phyloP scores from a whole-genome alignment of 2,888 invertebrate genomes.

The Nowickia ferox region DNA sequence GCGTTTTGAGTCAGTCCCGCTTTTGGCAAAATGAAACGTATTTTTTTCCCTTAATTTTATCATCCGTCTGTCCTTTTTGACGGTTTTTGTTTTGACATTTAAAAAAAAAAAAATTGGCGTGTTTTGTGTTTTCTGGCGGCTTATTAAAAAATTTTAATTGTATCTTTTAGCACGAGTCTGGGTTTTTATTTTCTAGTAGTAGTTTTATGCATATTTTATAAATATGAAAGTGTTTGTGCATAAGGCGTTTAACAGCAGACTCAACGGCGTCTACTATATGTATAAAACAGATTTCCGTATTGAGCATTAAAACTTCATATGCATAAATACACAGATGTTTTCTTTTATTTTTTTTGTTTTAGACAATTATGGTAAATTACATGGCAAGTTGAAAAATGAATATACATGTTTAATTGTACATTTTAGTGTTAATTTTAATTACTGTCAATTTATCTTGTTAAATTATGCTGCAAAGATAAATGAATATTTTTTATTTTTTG shows the following conservation, averaged over 20 bases:
- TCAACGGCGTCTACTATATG: conserved; percentile 35
- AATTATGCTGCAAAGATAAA: conserved; percentile 29
- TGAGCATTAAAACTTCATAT: not conserved
- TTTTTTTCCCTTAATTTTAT: not conserved
- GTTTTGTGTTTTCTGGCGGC: conserved; percentile 2
- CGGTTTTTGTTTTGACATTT: conserved; percentile 74
- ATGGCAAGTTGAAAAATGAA: conserved; percentile 24
- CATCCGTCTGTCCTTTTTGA: conserved; percentile 68
- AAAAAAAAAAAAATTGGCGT: conserved; percentile 44
- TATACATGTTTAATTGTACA: conserved; percentile 42
- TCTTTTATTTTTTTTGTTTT: conserved; percentile 20
- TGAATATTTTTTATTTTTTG: not conserved
- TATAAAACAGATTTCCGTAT: conserved; percentile 28
- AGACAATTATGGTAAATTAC: not conserved
- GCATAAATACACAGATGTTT: not conserved
- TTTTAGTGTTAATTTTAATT: conserved; percentile 66
- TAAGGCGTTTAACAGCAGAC: conserved; percentile 45
- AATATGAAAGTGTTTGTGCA: not conserved
- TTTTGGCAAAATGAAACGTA: not conserved
- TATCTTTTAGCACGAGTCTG: conserved; percentile 78
- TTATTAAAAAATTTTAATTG: conserved; percentile 77
- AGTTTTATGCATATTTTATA: not conserved
- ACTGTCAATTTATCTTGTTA: conserved; percentile 62
- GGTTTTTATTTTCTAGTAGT: not conserved
- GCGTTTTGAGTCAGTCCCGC: not conserved